These are phyloP conservation scores for Caenorhabditis briggsae DNA, from an alignment of 1,140 invertebrate genomes.

Conservation along the genomic window DNA sequence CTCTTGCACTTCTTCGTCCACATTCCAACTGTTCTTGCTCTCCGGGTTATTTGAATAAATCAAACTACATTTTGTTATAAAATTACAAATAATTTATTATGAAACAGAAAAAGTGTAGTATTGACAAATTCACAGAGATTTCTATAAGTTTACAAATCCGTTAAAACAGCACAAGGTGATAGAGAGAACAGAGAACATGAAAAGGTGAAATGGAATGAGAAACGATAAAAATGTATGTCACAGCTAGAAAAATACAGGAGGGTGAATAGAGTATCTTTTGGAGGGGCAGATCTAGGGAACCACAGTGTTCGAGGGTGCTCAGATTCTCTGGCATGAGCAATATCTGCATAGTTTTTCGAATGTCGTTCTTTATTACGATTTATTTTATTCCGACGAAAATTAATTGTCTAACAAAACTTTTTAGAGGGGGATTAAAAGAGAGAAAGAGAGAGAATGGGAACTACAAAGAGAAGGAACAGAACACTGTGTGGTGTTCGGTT, in stretches of 20 bases:
- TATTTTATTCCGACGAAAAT: conserved; percentile 37
- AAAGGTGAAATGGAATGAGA: background rate
- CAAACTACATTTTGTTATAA: no score
- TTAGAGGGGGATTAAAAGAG: background rate
- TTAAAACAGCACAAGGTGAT: background rate
- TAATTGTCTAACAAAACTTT: background rate
- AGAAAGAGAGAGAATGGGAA: background rate
- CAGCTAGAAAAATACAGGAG: background rate
- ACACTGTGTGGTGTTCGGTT: background rate
- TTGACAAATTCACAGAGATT: background rate
- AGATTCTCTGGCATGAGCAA: background rate
- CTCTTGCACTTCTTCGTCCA: background rate
- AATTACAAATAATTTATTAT: no score
- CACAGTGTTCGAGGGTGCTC: background rate
- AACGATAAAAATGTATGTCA: background rate
- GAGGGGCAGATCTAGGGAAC: background rate
- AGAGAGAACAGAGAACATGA: background rate
- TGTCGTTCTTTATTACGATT: conserved; percentile 1
- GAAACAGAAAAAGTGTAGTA: no score
- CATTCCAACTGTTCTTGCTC: background rate
- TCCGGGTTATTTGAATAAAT: conserved; percentile 27
- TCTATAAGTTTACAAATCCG: conserved; percentile 9
- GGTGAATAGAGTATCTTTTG: background rate
- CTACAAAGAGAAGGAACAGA: background rate
- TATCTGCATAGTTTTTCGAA: background rate